Evolutionary conservation across 53 echinoderm and acorn worm species (phyloP), one percentile per base, ranked within the genome.

Genomic region (Actinopyga echinites): DNA sequence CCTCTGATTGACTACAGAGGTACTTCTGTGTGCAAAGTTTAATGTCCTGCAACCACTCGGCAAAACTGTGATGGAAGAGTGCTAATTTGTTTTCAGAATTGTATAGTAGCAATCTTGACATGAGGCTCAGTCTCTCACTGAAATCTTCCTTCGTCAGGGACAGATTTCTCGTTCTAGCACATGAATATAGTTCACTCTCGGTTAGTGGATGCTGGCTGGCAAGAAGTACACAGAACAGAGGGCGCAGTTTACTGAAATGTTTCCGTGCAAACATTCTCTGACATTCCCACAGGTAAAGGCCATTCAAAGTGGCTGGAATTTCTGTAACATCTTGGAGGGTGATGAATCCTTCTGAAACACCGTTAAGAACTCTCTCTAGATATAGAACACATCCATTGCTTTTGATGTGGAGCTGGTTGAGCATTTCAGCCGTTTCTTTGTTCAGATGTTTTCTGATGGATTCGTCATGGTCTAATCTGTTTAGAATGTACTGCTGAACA

Each of bases 351-450:
- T 99, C 94, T 37, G 94, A 94, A 21, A 99, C 99, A 57, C 99
- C 99, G 77, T 94, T 92, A 57, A 99, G 86, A 24, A 99, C 99
- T 83, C 95, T 89, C 85, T 99, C 99, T 34, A 99, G 86, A 74
- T 99, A 99, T 89, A 99, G 90, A 63, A 99, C 92, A 73, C 99
- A 99, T 37, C 99, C 99, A 85, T 99, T 99, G 79, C 94, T 95
- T 80, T 99, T 99, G 67, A 99, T 99, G 64, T 99, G 99, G 7
- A 99, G 85, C 49, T 99, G 99, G 68, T 99, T 99, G 62, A 99
- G 67, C 99, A 99, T 99, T 78, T 99, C 99, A 43, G 99, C 99
- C 12, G 99, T 99, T 34, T 97, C 97, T 60, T 89, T 88, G 74
- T 94, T 97, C 42, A 97, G 90, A 54, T 93, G 93, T 26, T 66